Evolutionary conservation across 1,140 invertebrate species (phyloP).

Genomic region (Zaprionus inermis): DNA sequence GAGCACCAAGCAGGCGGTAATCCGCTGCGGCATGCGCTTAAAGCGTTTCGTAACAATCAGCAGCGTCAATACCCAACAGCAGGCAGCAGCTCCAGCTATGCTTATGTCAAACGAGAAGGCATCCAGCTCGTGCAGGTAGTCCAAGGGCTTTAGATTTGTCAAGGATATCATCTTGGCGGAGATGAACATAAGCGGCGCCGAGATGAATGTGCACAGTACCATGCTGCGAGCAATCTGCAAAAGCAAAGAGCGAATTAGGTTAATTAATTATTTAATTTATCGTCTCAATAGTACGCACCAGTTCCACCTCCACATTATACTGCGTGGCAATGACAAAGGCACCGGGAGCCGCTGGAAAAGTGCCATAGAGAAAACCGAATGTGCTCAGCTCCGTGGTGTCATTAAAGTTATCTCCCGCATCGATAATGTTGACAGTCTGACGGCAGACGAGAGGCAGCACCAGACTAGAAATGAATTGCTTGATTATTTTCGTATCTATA

Average conservation of each 20-base stretch:
- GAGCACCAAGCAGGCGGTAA: constrained; percentile 91
- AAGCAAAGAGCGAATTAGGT: constrained; percentile 52
- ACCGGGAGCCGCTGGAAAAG: constrained; percentile 96
- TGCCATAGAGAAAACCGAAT: constrained; percentile 98
- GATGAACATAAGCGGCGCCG: constrained; percentile 97
- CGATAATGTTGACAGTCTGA: constrained; percentile 91
- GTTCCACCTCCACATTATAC: constrained; percentile 93
- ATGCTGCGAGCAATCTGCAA: constrained; percentile 93
- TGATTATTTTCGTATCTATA: not conserved
- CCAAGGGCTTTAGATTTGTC: constrained; percentile 87
- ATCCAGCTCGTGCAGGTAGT: constrained; percentile 91
- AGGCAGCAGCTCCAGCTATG: constrained; percentile 90
- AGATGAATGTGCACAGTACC: constrained; percentile 96
- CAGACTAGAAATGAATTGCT: constrained; percentile 86
- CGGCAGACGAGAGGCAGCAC: constrained; percentile 94
- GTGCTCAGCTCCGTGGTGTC: constrained; percentile 93
- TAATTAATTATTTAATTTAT: not conserved
- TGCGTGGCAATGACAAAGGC: constrained; percentile 97
- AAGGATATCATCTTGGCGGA: constrained; percentile 96
- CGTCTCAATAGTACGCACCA: constrained; percentile 86
- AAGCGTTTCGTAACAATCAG: constrained; percentile 91
- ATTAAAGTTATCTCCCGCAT: constrained; percentile 88
- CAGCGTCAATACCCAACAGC: constrained; percentile 91
- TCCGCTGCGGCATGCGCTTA: constrained; percentile 91
- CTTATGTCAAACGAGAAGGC: constrained; percentile 93